Conservation (phyloP, 2,113 vertebrate species). For the Sylvia atricapilla region DNA sequence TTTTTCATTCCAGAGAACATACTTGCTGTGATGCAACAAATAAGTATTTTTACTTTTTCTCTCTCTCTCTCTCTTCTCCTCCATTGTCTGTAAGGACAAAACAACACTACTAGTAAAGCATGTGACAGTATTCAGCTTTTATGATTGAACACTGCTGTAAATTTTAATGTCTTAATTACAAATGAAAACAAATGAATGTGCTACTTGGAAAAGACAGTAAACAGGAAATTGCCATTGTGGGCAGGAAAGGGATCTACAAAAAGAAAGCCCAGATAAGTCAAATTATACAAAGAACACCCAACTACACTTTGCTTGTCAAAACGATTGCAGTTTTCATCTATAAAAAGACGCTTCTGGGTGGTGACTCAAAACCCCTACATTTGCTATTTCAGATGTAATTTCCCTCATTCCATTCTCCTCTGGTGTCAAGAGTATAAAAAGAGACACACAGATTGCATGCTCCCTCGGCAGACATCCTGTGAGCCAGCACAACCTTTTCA, state of each 20-base stretch:
- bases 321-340: constrained; percentile 58
- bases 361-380: constrained; percentile 59
- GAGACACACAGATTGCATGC: background rate
- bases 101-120: constrained; percentile 10
- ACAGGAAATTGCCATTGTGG: constrained; percentile 7
- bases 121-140: background rate
- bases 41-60: background rate
- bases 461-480: background rate
- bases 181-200: constrained; percentile 9
- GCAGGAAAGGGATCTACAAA: constrained; percentile 36
- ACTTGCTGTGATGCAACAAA: background rate
- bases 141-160: background rate
- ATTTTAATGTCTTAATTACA: constrained; percentile 38
- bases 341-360: constrained; percentile 55
- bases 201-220: constrained; percentile 14
- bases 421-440: constrained; percentile 52
- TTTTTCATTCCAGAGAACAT: constrained; percentile 50
- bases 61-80: background rate
- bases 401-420: constrained; percentile 39
- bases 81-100: background rate
- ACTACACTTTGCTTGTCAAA: constrained; percentile 44
- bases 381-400: constrained; percentile 60
- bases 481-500: constrained; percentile 22
- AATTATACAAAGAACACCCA: constrained; percentile 17
- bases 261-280: constrained; percentile 56